Conservation (phyloP, 2,113 vertebrate species). For the Antechinus stuartii region DNA sequence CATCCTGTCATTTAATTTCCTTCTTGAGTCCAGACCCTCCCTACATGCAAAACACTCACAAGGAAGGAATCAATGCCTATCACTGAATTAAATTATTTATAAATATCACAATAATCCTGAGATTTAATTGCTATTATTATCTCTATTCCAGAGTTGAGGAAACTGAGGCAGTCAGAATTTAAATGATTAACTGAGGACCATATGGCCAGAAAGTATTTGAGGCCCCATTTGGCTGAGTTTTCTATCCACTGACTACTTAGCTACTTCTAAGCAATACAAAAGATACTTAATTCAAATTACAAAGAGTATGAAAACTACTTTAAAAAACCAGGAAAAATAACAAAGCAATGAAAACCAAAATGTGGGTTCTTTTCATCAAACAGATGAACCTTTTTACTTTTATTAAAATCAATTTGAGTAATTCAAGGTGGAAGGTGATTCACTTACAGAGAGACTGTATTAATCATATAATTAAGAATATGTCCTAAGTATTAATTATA, state of each 20-base stretch:
- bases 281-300: not conserved
- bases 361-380: not conserved
- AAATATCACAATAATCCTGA: not conserved
- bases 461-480: not conserved
- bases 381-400: not conserved
- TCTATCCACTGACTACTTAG: not conserved
- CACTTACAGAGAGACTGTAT: not conserved
- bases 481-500: not conserved
- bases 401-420: not conserved
- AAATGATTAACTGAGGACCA: not conserved
- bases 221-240: not conserved
- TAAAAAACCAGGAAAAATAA: not conserved
- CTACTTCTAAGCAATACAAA: not conserved
- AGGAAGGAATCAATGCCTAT: not conserved
- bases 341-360: not conserved
- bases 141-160: not conserved
- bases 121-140: not conserved
- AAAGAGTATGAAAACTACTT: not conserved
- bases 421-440: not conserved
- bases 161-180: not conserved
- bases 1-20: not conserved
- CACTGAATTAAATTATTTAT: not conserved
- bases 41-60: not conserved
- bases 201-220: not conserved
- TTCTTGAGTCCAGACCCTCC: not conserved